Percentiles rank a stretch among this genome's conserved stretches.
These are phyloP conservation scores for Pomatostomus ruficeps DNA, from an alignment of 2,113 vertebrate species.

Conservation along the genomic window DNA sequence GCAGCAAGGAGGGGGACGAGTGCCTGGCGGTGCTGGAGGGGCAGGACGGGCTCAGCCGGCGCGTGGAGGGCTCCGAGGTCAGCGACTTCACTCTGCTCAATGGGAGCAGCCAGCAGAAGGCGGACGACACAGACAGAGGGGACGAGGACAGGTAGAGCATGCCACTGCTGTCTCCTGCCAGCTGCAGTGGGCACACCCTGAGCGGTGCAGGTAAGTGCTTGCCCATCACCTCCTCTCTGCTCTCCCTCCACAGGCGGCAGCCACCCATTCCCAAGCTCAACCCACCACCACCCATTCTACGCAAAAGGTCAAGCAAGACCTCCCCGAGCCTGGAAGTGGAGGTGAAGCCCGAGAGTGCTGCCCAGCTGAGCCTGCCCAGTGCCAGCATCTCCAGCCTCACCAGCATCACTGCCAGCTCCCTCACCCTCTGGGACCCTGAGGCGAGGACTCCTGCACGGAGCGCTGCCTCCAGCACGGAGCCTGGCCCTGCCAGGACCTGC, in stretches of 20 bases:
- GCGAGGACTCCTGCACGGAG: slow-evolving; percentile 63
- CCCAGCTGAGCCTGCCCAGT: background rate
- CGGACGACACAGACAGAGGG: background rate
- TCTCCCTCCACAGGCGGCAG: slow-evolving; percentile 44
- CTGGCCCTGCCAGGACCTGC: slow-evolving; percentile 63
- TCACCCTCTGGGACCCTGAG: slow-evolving; percentile 72
- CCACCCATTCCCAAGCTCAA: slow-evolving; percentile 80
- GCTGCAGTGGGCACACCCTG: rapidly evolving
- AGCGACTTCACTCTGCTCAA: background rate
- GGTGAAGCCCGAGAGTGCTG: background rate
- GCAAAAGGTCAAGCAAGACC: slow-evolving; percentile 79
- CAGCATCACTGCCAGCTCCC: slow-evolving; percentile 68
- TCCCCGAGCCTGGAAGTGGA: slow-evolving; percentile 68
- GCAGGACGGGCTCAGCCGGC: slow-evolving; percentile 32
- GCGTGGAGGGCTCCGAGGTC: slow-evolving; percentile 57
- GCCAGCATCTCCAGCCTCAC: slow-evolving; percentile 70
- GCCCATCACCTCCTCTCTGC: background rate
- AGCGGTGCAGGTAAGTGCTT: background rate
- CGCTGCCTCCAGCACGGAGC: slow-evolving; percentile 63
- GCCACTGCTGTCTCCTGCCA: rapidly evolving
- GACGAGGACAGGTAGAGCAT: slow-evolving; percentile 76
- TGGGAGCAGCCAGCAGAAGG: slow-evolving; percentile 38
- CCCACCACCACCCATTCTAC: slow-evolving; percentile 71
- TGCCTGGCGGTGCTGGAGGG: background rate
- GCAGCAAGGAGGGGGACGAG: slow-evolving; percentile 15